Evolutionary conservation across 2,797 vertebrate genomes (phyloP), one percentile per base, ranked within the genome.

Genomic region (Apodemus agrarius): DNA sequence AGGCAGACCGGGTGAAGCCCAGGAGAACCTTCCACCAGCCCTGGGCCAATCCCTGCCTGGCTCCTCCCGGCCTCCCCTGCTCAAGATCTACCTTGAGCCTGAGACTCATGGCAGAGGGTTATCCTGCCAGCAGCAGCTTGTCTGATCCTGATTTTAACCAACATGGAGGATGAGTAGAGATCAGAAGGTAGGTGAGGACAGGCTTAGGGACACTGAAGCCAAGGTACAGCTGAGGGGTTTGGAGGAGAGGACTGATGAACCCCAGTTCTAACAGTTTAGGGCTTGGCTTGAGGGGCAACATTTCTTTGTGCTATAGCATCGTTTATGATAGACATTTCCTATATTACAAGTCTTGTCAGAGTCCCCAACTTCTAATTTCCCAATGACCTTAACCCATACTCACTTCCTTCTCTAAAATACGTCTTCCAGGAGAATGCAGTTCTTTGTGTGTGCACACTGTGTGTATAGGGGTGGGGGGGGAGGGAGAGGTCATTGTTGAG

Each of bases 41-140:
- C 26, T 99, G 94, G 93, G 93, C 89, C 43, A 16, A 63, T 89
- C 46, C 52, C n/a, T 89, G 88, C 90, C 96, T 97, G 65, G 96
- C 91, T 17, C 54, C 14, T 69, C 67, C 57, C 43, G 22, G 3
- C 29, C 69, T 67, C 84, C 82, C 3, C 24, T 43, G 1, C 34
- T 79, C 52, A 26, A 26, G 40, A 54, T 43, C 22, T 43, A 59
- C 54, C 67, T n/a, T 69, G 34, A 69, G 67, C 49, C 46, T 31
- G 74, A 59, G 26, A 14, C 13, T 40, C 37, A 69, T 61, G n/a
- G 22, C 52, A 17, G 43, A 81, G 40, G 54, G 57, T 52, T 54
- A 46, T 75, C 63, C 49, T n/a, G 29, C 59, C n/a, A 13, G 63
- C 5, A 57, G 17, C 65, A 40, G 46, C 72, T 16, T 26, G 34